Evolutionary conservation across 1,140 invertebrate species (phyloP), one percentile per base, ranked within the genome.

Genomic region (Danaus plexippus): DNA sequence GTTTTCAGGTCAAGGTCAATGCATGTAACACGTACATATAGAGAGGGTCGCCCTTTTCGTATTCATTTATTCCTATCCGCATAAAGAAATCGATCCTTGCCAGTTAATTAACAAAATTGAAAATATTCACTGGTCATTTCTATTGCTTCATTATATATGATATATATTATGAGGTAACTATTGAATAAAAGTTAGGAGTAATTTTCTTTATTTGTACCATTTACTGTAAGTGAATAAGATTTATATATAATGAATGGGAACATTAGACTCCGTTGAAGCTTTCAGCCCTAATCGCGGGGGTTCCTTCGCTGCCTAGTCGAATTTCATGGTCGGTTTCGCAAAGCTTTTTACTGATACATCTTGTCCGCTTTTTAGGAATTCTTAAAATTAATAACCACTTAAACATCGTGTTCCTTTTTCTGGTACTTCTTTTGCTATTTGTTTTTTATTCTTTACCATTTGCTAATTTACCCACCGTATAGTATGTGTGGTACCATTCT

Each of bases 1-100:
- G 48, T 59, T 63, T 56, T 63, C 52, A 58, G 61, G 57, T 63
- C 52, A 63, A 63, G 61, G 61, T 47, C 18, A 59, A 47, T 55
- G 32, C 18, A 54, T 62, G 42, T 57, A 57, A 18, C 46, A 52
- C 48, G 47, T 63, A 53, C 61, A 46, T 57, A 47, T 59, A 22
- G 32, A 56, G 49, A 50, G 47, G 41, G 45, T 48, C 15, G 45
- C 42, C 5, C 15, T 18, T 10, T 48, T 52, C 50, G 43, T 52
- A 52, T 52, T 52, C n/a, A 52, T 52, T 12, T 52, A 43, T 43
- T 43, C 42, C 18, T 52, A 15, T 15, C 41, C 11, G 41, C 42
- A 43, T 52, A 52, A 43, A 52, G 15, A 52, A 49, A 42, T 12
- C 32, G n/a, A 50, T 50, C 10, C 7, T 22, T 48, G 15, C 9